Percentiles rank a stretch among this genome's conserved stretches.
Conservation (phyloP, 1,140 invertebrate species). For the Andrena cerasifolii region DNA sequence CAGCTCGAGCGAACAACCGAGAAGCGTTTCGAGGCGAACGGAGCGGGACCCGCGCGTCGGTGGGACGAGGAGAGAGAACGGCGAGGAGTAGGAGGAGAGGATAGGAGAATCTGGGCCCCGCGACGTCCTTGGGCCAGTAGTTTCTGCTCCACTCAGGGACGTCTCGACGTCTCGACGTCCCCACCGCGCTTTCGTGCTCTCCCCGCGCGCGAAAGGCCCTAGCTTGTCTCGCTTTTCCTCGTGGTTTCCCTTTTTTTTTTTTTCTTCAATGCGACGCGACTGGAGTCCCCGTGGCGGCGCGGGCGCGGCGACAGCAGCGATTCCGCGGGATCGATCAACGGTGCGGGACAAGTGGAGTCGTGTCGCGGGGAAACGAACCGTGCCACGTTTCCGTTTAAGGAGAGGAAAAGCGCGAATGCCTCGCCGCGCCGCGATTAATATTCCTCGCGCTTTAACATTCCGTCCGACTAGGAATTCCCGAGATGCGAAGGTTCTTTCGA, state of each 20-base stretch:
- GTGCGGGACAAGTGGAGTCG: not conserved
- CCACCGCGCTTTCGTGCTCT: too few species aligned
- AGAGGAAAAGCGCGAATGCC: slow-evolving; percentile 2
- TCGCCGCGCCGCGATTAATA: not conserved
- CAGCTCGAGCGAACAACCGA: not conserved
- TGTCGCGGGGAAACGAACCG: not conserved
- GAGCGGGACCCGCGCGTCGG: not conserved
- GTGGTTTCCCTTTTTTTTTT: not conserved
- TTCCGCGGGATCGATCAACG: slow-evolving; percentile 37
- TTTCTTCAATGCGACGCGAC: not conserved
- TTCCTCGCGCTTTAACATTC: not conserved
- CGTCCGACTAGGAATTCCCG: too few species aligned
- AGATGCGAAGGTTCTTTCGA: too few species aligned
- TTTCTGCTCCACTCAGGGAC: slow-evolving; percentile 72
- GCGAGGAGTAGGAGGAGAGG: not conserved
- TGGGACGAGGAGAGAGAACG: slow-evolving; percentile 1
- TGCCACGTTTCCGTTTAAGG: slow-evolving; percentile 8
- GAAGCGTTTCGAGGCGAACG: not conserved
- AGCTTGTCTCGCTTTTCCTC: slow-evolving; percentile 37
- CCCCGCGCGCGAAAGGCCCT: slow-evolving; percentile 27
- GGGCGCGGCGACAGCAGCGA: slow-evolving; percentile 7
- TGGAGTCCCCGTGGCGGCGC: too few species aligned
- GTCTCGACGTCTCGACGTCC: slow-evolving; percentile 68
- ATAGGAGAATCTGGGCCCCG: slow-evolving; percentile 73
- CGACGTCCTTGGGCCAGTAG: slow-evolving; percentile 78